These are phyloP conservation scores for Accipiter virgatus DNA, from an alignment of 2,113 vertebrate species.

Conservation along the genomic window DNA sequence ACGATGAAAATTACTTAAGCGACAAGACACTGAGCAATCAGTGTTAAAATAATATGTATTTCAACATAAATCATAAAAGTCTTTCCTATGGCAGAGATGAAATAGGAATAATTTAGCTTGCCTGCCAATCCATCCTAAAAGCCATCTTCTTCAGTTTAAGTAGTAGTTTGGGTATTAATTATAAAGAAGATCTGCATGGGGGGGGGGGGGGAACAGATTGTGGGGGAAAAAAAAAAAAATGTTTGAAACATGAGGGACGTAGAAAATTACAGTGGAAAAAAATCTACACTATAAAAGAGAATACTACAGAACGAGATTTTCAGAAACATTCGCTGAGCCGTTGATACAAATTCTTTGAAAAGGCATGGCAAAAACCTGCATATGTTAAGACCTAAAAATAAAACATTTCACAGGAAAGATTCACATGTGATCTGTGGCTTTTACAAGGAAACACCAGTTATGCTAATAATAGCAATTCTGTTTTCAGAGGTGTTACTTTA, in stretches of 20 bases:
- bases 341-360: background rate
- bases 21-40: background rate
- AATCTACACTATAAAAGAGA: background rate
- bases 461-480: background rate
- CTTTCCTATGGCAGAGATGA: background rate
- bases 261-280: background rate
- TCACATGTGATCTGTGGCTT: background rate
- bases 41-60: background rate
- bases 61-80: background rate
- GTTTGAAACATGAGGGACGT: background rate
- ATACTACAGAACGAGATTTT: background rate
- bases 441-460: background rate
- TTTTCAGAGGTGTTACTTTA: background rate
- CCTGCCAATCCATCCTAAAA: background rate
- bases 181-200: background rate
- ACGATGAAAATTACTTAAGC: background rate
- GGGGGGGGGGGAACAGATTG: background rate
- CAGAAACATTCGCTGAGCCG: background rate
- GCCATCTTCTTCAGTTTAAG: background rate
- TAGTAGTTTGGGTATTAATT: background rate
- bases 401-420: background rate
- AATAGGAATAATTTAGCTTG: background rate
- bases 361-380: background rate
- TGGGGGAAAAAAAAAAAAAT: background rate
- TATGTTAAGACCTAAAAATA: conserved; percentile 22